A percentile compares a stretch with the other conserved stretches of the same genome.
Conservation (phyloP, 2,888 invertebrate species). For the Pandemis cinnamomeana region DNA sequence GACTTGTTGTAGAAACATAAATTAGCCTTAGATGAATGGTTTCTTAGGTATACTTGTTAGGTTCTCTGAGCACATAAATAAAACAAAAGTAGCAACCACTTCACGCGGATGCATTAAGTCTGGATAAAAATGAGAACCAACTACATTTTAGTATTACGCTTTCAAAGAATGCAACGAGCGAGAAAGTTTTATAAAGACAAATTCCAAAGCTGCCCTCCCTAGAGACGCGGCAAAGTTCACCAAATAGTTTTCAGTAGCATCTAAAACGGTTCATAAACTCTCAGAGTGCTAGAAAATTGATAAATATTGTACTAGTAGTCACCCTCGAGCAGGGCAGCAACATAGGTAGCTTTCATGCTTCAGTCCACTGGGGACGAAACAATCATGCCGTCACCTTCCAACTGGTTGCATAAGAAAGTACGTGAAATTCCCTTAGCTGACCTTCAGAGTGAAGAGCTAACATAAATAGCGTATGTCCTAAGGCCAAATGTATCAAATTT, state of each 20-base stretch:
- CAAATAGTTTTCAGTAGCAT: constrained; percentile 4
- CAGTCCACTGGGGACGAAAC: background rate
- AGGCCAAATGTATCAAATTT: background rate
- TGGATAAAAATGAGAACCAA: background rate
- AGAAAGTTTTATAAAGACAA: constrained; percentile 3
- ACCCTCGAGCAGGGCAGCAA: background rate
- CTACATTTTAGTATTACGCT: background rate
- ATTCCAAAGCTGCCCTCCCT: background rate
- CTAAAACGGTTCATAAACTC: constrained; percentile 15
- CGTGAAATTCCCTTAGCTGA: background rate
- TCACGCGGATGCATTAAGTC: background rate
- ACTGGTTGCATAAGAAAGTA: background rate
- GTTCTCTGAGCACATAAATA: too few species aligned
- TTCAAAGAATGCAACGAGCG: background rate
- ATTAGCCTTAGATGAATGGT: too few species aligned
- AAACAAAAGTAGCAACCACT: background rate
- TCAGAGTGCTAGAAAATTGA: constrained; percentile 1
- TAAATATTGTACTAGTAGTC: constrained; percentile 12
- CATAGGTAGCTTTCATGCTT: background rate
- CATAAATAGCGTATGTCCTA: background rate
- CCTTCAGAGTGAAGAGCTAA: background rate
- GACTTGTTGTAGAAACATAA: too few species aligned
- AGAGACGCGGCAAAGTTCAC: background rate
- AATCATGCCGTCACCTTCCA: background rate
- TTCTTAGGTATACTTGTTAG: too few species aligned